Evolutionary conservation across 2,113 vertebrate genomes (phyloP).

Genomic region (Protobothrops flavoviridis): DNA sequence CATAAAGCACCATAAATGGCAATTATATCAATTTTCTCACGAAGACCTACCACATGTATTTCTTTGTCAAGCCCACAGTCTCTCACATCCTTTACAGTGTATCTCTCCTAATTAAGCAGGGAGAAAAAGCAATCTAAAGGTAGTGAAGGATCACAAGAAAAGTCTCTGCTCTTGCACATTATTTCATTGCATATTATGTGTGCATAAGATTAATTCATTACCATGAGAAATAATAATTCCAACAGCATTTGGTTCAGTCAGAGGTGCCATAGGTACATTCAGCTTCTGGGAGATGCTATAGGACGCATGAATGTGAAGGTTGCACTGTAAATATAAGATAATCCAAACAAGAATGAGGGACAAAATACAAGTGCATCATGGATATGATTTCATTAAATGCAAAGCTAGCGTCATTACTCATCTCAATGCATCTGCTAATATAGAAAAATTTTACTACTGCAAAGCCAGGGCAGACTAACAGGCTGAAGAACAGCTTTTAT

Average conservation of each 20-base stretch:
- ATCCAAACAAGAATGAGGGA: conserved; percentile 4
- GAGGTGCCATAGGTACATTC: conserved; percentile 87
- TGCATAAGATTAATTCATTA: conserved; percentile 47
- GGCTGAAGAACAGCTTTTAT: too few relatives aligned
- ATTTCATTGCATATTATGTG: neutral
- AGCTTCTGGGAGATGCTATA: conserved; percentile 91
- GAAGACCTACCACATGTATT: accelerated
- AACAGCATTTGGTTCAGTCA: conserved; percentile 87
- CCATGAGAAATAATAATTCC: conserved; percentile 92
- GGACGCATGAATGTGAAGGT: conserved; percentile 89
- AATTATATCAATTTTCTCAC: neutral
- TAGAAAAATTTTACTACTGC: neutral
- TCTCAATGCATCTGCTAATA: neutral
- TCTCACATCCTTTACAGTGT: neutral
- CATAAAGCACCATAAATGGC: neutral
- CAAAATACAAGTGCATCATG: neutral
- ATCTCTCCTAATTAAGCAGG: neutral
- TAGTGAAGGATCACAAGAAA: neutral
- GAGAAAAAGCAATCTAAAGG: neutral
- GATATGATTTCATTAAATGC: neutral
- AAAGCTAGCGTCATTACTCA: neutral
- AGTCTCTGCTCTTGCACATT: neutral
- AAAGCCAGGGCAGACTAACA: neutral
- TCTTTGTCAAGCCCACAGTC: neutral
- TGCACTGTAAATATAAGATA: conserved; percentile 78